phyloP scores from a whole-genome alignment of 53 echinoderm and acorn worm species.

The Paelopatides confundens region DNA sequence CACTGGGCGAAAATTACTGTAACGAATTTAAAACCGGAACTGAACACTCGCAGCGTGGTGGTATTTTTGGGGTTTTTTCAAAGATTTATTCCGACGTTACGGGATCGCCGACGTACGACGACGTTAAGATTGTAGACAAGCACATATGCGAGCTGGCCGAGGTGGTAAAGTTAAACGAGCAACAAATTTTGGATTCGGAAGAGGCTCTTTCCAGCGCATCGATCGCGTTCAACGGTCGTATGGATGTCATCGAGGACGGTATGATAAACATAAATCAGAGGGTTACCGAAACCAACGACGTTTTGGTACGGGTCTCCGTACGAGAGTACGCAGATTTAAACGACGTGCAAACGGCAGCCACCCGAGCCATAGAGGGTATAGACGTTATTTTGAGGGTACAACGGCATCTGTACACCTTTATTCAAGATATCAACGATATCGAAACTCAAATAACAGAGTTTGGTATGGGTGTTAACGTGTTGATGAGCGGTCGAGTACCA shows the following conservation, averaged over 20 bases:
- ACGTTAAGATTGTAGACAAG: not conserved
- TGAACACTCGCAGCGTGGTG: no score
- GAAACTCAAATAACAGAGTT: not conserved
- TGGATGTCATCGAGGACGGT: not conserved
- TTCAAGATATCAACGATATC: not conserved
- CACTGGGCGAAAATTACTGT: not conserved
- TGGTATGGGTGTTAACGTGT: not conserved
- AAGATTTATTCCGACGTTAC: no score
- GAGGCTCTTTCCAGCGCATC: not conserved
- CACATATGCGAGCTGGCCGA: not conserved
- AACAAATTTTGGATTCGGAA: not conserved
- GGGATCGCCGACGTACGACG: not conserved
- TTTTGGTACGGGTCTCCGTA: not conserved
- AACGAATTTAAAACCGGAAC: not conserved
- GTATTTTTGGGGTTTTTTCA: not conserved
- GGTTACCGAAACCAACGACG: not conserved
- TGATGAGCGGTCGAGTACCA: not conserved
- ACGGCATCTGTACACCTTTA: not conserved
- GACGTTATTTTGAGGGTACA: not conserved
- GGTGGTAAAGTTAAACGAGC: not conserved
- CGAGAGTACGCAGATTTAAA: not conserved
- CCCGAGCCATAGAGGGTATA: not conserved
- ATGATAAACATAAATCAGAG: not conserved
- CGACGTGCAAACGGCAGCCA: not conserved
- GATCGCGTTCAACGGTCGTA: not conserved